Evolutionary conservation across 2,113 vertebrate genomes (phyloP).

Genomic region (Chloropsis cyanopogon): DNA sequence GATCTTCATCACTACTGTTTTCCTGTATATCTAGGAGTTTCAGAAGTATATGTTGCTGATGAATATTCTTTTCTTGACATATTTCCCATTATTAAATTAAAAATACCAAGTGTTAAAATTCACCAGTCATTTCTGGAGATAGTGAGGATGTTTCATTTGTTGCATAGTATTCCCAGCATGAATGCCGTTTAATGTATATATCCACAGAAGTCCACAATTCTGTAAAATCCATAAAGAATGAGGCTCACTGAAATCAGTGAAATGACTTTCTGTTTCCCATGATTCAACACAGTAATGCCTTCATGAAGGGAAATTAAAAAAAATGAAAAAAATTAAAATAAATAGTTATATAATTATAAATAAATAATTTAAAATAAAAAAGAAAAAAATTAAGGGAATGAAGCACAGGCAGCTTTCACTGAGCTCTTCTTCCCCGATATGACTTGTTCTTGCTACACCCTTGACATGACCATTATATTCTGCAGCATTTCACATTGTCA

Average conservation of each 20-base stretch:
- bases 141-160: neutral
- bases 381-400: neutral
- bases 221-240: neutral
- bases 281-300: neutral
- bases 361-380: neutral
- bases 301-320: neutral
- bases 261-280: neutral
- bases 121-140: neutral
- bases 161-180: neutral
- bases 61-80: neutral
- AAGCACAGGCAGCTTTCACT: neutral
- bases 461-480: neutral
- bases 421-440: neutral
- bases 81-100: neutral
- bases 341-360: neutral
- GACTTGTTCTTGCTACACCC: neutral
- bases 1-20: neutral
- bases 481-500: conserved; percentile 10
- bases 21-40: neutral
- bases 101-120: neutral
- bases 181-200: neutral
- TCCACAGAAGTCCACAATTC: neutral
- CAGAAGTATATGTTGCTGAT: neutral
- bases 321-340: neutral
- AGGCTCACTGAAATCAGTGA: neutral